phyloP scores from a whole-genome alignment of 2,113 vertebrate genomes.

The Monopterus albus region DNA sequence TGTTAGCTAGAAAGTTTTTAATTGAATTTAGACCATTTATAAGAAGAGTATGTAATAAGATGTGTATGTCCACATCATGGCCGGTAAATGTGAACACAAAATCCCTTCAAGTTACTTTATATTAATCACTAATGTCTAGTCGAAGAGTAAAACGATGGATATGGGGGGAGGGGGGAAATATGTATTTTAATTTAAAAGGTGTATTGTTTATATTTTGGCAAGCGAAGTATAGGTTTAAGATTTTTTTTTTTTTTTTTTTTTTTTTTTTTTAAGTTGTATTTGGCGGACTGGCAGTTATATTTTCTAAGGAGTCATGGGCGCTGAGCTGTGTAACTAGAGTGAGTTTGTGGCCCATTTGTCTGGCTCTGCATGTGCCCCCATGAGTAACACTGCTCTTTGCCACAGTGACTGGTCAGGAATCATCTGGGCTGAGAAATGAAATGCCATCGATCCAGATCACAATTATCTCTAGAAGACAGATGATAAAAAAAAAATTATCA shows the following conservation, averaged over 20 bases:
- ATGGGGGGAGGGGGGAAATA: no score
- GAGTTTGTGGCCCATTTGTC: conserved; percentile 31
- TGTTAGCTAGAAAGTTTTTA: no score
- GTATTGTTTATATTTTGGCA: background rate
- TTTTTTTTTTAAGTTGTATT: no score
- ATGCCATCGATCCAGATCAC: conserved; percentile 41
- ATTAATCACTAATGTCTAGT: background rate
- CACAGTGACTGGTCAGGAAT: conserved; percentile 19
- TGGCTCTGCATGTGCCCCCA: conserved; percentile 11
- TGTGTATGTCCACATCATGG: no score
- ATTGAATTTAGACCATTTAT: no score
- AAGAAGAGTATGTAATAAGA: no score
- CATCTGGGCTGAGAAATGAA: conserved; percentile 1
- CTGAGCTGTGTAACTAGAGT: background rate
- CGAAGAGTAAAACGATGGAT: background rate
- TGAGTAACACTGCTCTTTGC: conserved; percentile 19
- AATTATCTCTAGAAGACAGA: conserved; percentile 33
- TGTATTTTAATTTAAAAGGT: no score
- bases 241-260: no score
- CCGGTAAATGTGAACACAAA: no score
- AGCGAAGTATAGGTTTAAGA: background rate
- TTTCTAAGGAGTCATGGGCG: background rate
- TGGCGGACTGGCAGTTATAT: background rate
- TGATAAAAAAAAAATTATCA: conserved; percentile 42
- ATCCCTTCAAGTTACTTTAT: no score